These are phyloP conservation scores for Linepithema humile DNA, from an alignment of 1,140 invertebrate species.

Conservation along the genomic window DNA sequence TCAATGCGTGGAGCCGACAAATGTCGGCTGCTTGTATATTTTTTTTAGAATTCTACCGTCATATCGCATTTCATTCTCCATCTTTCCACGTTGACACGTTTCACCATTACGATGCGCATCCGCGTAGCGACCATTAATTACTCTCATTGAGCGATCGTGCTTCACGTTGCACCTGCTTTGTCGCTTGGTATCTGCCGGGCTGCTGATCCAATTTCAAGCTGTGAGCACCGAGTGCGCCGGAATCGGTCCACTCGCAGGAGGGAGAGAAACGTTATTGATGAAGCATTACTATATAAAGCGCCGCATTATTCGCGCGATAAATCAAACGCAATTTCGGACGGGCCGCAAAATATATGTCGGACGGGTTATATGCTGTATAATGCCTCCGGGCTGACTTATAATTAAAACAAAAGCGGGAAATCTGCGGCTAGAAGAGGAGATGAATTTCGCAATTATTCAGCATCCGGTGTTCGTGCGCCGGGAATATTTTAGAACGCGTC, in stretches of 20 bases:
- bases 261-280: constrained; percentile 62
- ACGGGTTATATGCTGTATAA: neutral
- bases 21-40: neutral
- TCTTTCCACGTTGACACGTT: neutral
- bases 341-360: constrained; percentile 18
- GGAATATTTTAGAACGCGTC: constrained; percentile 5
- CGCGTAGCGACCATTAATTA: constrained; percentile 75
- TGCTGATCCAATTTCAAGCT: constrained; percentile 62
- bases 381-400: constrained; percentile 16
- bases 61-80: neutral
- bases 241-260: neutral
- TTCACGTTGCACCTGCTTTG: constrained; percentile 68
- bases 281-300: constrained; percentile 55
- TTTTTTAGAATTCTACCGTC: neutral
- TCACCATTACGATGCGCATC: constrained; percentile 62
- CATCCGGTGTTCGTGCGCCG: neutral
- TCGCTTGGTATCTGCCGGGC: constrained; percentile 43
- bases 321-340: constrained; percentile 48
- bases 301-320: constrained; percentile 66
- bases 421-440: constrained; percentile 32
- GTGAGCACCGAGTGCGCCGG: neutral
- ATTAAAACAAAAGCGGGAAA: constrained; percentile 33
- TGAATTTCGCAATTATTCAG: constrained; percentile 39
- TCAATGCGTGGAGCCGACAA: neutral
- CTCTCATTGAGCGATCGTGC: constrained; percentile 72